Base-by-base conservation (phyloP, 2,797 vertebrate genomes). In the Mormyrus proboscirostris region DNA sequence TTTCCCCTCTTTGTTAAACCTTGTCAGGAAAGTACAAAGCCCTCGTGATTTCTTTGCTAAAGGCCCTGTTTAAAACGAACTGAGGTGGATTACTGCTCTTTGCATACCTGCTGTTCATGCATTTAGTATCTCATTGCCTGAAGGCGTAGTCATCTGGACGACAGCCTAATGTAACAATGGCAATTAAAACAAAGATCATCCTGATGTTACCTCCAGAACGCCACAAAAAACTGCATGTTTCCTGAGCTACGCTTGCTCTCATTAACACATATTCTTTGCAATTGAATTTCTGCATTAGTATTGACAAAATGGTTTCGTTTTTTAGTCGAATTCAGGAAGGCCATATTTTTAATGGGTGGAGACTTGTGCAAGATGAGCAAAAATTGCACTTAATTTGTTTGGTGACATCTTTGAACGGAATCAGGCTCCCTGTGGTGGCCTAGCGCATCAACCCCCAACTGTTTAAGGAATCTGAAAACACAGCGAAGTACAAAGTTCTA, bases 401-500 rank as follows among this genome's bases (percentile, higher is more conserved):
- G 85, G 85, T 14, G 83, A 53, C 10, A 86, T 14, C 50, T 53
- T 86, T 86, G 25, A 86, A 79, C 59, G 53, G 14, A 41, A 87
- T 41, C 29, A n/a, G 85, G 3, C 85, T 38, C 53, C 85, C 51
- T 51, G 50, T 57, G 53, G 14, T 10, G 53, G 16, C n/a, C 33
- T 44, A 87, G 10, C 65, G 73, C 57, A 76, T 88, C 44, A 9
- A 88, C 47, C 44, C 57, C 44, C 69, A 51, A 9, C 59, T 73
- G 62, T 76, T 69, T 50, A 33, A 49, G 82, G 51, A 62, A 55
- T 87, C 53, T 83, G 88, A 88, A 85, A 89, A 88, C 87, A 88
- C 86, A 73, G 83, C 1, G 62, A 89, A 86, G 88, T 90, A 91
- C 91, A 89, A 91, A 86, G 33, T 86, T 33, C 69, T 76, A 22